Conservation (phyloP, 2,113 vertebrate species). For the Physeter macrocephalus region DNA sequence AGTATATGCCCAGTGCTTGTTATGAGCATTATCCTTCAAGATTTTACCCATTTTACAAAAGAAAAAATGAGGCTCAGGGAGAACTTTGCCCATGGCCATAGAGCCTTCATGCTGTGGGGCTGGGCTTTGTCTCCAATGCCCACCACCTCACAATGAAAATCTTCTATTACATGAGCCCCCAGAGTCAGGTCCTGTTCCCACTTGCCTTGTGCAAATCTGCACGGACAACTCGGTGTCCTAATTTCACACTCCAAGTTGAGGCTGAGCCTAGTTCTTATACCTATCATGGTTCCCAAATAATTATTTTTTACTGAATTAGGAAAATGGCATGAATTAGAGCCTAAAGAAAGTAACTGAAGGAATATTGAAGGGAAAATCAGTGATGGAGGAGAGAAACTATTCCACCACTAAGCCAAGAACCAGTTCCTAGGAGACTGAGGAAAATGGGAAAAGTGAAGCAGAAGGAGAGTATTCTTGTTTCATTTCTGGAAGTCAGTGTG, state of each 20-base stretch:
- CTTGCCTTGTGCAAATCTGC: neutral
- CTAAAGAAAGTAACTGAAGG: neutral
- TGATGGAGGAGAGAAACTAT: neutral
- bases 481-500: neutral
- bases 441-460: constrained; percentile 20
- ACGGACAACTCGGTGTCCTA: neutral
- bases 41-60: neutral
- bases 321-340: neutral
- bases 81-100: neutral
- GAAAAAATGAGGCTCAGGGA: neutral
- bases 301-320: neutral
- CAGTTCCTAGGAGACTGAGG: neutral
- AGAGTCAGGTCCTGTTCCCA: neutral
- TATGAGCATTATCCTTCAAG: neutral
- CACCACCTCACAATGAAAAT: neutral
- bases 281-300: neutral
- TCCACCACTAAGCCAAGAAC: neutral
- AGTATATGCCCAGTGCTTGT: neutral
- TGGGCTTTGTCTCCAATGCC: neutral
- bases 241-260: neutral
- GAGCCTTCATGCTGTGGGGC: neutral
- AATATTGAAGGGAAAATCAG: neutral
- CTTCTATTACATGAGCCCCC: neutral
- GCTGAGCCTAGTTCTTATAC: neutral
- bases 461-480: constrained; percentile 4